Base-by-base conservation (phyloP, 2,797 vertebrate species). In the Neosilurus hyrtlii region DNA sequence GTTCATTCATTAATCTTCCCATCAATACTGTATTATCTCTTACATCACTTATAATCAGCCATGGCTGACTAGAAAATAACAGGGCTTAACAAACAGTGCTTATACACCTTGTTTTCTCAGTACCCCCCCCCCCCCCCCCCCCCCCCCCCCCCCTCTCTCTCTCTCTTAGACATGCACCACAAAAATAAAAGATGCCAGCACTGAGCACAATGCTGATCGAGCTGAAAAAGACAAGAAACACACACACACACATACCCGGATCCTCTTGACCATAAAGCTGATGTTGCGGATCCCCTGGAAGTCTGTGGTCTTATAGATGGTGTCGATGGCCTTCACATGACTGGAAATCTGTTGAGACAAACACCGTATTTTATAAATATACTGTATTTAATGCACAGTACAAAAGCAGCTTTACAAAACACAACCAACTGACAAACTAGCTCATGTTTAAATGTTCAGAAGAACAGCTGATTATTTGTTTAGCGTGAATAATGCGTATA, bases 191-290 rank as follows among this genome's bases (percentile, higher is more conserved):
- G 70, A 73, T 54, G n/a, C 51, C 12, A 51, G 43, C 22, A 16
- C 59, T 26, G 20, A 52, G 59, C 59, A 65, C n/a, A 61, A 43
- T 35, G 67, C 79, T 59, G 79, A 49, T n/a, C 30, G 51, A 59
- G n/a, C 35, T 24, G 22, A 67, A 30, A 57, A 24, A 68, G 3
- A 9, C 35, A 52, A 15, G 6, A 73, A 37, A 56, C 43, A 76
- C 59, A 62, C 20, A 80, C 52, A 65, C 68, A 51, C 59, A 93
- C 96, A 95, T 90, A 99, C 98, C 91, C 94, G 94, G 87, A 99
- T 96, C 88, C 98, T 94, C 94, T 99, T 99, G 90, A 99, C 98
- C 97, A 99, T 99, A 91, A 99, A 99, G 91, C 96, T 96, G 93
- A 99, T 99, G 91, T 98, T 97, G 83, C 96, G 93, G 84, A 99